Conservation (phyloP, 2,797 vertebrate species). For the Halcyon chelicuti region DNA sequence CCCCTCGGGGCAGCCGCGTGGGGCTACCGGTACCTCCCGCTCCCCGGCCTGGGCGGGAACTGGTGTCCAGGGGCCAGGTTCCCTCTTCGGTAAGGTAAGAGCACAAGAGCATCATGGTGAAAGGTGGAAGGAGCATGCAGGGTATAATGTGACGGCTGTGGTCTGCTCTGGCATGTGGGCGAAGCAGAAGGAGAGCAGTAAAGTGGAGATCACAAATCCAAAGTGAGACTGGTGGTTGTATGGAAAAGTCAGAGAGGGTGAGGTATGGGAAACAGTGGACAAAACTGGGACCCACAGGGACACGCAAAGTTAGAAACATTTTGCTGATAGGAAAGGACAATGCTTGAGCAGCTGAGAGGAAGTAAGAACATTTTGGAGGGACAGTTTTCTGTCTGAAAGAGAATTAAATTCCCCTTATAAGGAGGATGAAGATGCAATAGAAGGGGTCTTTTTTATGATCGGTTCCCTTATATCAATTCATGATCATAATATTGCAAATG, state of each 20-base stretch:
- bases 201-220: fast-evolving
- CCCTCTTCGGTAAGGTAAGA: fast-evolving
- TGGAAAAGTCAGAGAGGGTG: not conserved
- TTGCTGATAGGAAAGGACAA: not conserved
- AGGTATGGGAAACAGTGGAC: not conserved
- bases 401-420: not conserved
- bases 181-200: not conserved
- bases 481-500: not conserved
- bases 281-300: not conserved
- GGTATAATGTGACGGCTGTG: fast-evolving
- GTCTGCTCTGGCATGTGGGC: not conserved
- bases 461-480: not conserved
- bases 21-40: not conserved
- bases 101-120: fast-evolving
- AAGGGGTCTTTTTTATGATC: not conserved
- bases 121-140: fast-evolving
- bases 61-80: not conserved
- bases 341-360: not conserved
- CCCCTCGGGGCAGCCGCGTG: fast-evolving
- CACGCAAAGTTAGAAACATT: not conserved
- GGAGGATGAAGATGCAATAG: not conserved
- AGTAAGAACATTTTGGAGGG: not conserved
- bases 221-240: not conserved
- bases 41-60: fast-evolving
- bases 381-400: not conserved